These are phyloP conservation scores for Amphiura filiformis DNA, from an alignment of 35 echinoderm and acorn worm genomes.

Conservation along the genomic window DNA sequence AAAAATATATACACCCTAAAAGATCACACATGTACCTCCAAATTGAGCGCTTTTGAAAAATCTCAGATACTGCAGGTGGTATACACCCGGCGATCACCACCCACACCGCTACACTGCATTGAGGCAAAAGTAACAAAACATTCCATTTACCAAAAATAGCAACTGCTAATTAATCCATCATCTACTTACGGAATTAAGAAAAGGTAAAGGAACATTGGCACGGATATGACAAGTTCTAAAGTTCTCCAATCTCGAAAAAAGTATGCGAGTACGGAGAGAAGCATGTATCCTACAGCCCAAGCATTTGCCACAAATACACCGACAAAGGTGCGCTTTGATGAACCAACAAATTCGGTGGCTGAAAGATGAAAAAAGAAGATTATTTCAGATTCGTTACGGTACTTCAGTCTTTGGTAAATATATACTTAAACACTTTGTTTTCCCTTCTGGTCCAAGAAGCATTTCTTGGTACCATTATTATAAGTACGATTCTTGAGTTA, in stretches of 20 bases:
- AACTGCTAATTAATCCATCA: no score
- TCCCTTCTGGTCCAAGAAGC: neutral
- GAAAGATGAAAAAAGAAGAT: neutral
- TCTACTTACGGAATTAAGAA: conserved; percentile 51
- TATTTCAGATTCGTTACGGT: neutral
- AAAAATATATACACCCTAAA: no score
- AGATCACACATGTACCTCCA: no score
- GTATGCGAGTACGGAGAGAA: conserved; percentile 62
- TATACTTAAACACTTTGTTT: neutral
- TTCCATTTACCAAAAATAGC: no score
- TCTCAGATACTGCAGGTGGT: no score
- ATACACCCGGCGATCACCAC: no score
- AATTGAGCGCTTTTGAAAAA: no score
- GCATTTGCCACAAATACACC: conserved; percentile 43
- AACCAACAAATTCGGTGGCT: conserved; percentile 85
- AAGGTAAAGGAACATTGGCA: conserved; percentile 26
- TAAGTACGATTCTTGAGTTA: no score
- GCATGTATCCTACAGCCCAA: conserved; percentile 69
- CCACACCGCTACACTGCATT: no score
- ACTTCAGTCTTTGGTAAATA: neutral
- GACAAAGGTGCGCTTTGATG: conserved; percentile 56
- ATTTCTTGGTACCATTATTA: no score
- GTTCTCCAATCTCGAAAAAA: conserved; percentile 79
- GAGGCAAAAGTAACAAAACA: no score
- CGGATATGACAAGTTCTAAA: conserved; percentile 49